A percentile compares a stretch with the other conserved stretches of the same genome.
phyloP scores from a whole-genome alignment of 2,113 vertebrate species.

The Cricetomys ansorgei region DNA sequence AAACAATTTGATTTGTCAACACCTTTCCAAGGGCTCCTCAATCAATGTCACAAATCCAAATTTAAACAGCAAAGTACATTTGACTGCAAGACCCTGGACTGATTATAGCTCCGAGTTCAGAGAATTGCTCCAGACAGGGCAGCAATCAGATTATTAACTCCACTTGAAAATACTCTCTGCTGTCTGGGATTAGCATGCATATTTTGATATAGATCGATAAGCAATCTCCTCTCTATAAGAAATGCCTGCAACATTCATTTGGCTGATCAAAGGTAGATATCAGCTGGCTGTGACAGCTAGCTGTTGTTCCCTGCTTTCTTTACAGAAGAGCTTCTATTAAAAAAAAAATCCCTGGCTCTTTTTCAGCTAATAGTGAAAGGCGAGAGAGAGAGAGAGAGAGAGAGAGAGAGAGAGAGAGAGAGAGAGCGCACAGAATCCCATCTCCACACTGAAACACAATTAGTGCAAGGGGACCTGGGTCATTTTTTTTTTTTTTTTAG shows the following conservation, averaged over 20 bases:
- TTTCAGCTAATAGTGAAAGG: constrained; percentile 95
- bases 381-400: constrained; percentile 94
- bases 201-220: constrained; percentile 99
- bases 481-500: constrained; percentile 83
- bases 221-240: constrained; percentile 99
- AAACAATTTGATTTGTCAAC: constrained; percentile 99
- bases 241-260: constrained; percentile 99
- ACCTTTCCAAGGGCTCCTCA: constrained; percentile 99
- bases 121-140: constrained; percentile 99
- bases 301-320: constrained; percentile 95
- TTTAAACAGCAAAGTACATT: constrained; percentile 99
- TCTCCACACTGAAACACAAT: constrained; percentile 92
- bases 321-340: constrained; percentile 91
- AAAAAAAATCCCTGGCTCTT: constrained; percentile 86
- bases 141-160: constrained; percentile 99
- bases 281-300: constrained; percentile 94
- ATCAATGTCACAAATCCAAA: constrained; percentile 99
- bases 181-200: constrained; percentile 99
- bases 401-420: constrained; percentile 93
- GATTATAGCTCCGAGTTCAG: constrained; percentile 99
- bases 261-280: constrained; percentile 99
- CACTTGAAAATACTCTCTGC: constrained; percentile 98
- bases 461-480: constrained; percentile 87
- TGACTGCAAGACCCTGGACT: constrained; percentile 99
- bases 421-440: constrained; percentile 95